phyloP scores from a whole-genome alignment of 1,140 invertebrate genomes.

The Heliconius congener region DNA sequence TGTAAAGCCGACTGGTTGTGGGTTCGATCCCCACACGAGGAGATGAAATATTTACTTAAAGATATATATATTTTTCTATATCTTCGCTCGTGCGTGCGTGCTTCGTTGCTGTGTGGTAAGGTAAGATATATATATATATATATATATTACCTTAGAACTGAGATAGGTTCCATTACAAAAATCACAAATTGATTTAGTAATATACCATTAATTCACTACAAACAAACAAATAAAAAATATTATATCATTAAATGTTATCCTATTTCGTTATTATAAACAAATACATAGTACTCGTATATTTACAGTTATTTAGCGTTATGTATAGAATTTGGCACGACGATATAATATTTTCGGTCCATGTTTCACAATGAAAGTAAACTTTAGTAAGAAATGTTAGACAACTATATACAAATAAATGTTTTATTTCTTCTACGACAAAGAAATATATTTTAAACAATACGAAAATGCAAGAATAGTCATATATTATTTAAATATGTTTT shows the following conservation, averaged over 20 bases:
- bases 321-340: conserved; percentile 10
- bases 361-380: background rate
- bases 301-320: conserved; percentile 1
- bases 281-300: background rate
- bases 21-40: no score
- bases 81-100: no score
- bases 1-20: no score
- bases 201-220: conserved; percentile 1
- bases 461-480: no score
- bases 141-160: background rate
- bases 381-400: background rate
- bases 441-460: no score
- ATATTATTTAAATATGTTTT: no score
- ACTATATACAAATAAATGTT: background rate
- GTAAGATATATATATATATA: no score
- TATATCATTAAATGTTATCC: conserved; percentile 14
- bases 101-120: no score
- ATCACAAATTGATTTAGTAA: background rate
- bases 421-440: no score
- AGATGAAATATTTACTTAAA: no score
- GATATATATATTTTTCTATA: no score
- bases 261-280: conserved; percentile 7
- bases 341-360: conserved; percentile 9
- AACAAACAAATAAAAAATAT: background rate
- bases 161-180: background rate